Evolutionary conservation across 37 sponge, comb jelly and placozoan genomes (phyloP).

Genomic region (Aplysina aerophoba): DNA sequence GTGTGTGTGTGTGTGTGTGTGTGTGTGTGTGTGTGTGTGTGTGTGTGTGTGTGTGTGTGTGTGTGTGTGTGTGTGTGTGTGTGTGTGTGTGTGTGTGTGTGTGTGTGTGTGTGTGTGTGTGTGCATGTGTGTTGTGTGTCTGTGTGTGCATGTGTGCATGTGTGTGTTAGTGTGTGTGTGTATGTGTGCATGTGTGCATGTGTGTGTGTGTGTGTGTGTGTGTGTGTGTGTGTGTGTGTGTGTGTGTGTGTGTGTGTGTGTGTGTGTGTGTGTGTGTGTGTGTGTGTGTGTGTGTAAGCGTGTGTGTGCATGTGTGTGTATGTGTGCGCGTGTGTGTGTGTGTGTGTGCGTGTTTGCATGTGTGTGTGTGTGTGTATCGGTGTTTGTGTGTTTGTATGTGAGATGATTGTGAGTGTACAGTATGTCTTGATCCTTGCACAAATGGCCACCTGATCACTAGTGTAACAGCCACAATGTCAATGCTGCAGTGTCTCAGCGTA

Average conservation of each 20-base stretch:
- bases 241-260: background rate
- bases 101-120: background rate
- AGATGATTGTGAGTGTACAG: slow-evolving; percentile 2
- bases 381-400: background rate
- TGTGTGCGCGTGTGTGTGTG: background rate
- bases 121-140: background rate
- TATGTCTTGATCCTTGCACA: too few relatives aligned
- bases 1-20: background rate
- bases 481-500: too few relatives aligned
- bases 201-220: background rate
- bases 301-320: background rate
- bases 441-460: too few relatives aligned
- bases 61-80: background rate
- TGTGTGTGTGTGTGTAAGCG: background rate
- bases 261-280: background rate
- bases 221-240: background rate
- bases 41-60: background rate
- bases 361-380: background rate
- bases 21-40: background rate
- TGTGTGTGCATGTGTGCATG: background rate
- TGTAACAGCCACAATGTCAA: too few relatives aligned
- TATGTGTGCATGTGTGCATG: background rate
- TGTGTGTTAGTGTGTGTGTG: background rate
- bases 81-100: background rate
- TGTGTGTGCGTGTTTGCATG: background rate